A percentile compares a stretch with the other conserved stretches of the same genome.
Evolutionary conservation across 37 sponge, comb jelly and placozoan genomes (phyloP).

Genomic region (Chondrosia reniformis): DNA sequence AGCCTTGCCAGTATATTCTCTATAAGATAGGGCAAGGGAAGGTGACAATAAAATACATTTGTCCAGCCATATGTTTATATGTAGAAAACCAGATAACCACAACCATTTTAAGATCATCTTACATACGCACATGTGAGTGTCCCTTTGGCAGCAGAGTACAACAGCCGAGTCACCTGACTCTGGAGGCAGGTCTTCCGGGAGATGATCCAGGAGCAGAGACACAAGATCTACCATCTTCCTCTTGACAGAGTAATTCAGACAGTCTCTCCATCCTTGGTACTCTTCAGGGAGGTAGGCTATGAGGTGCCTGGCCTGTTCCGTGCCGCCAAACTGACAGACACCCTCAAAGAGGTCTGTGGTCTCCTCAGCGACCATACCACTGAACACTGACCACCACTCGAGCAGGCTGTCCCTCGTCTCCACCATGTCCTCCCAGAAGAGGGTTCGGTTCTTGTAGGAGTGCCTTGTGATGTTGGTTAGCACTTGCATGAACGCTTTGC

Average conservation of each 20-base stretch:
- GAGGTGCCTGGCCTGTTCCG: neutral
- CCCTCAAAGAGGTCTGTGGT: neutral
- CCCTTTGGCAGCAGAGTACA: too few species aligned
- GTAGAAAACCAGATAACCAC: too few species aligned
- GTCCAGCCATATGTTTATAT: too few species aligned
- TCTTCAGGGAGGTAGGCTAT: neutral
- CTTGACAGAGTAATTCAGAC: neutral
- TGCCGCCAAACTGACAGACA: constrained; percentile 3
- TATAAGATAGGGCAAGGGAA: too few species aligned
- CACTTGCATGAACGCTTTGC: neutral
- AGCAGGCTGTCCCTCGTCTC: neutral
- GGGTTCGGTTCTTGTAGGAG: too few species aligned
- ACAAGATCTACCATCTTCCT: neutral
- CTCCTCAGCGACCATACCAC: neutral
- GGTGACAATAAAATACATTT: too few species aligned
- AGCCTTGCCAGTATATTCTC: too few species aligned
- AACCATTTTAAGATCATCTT: too few species aligned
- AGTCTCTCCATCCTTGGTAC: too few species aligned
- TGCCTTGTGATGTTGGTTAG: neutral
- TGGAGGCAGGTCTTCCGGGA: neutral
- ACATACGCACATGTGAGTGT: too few species aligned
- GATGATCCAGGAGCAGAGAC: neutral
- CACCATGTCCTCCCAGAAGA: neutral
- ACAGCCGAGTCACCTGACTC: too few species aligned
- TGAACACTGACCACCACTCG: constrained; percentile 12